phyloP scores from a whole-genome alignment of 2,888 invertebrate genomes.

The Rapana venosa region DNA sequence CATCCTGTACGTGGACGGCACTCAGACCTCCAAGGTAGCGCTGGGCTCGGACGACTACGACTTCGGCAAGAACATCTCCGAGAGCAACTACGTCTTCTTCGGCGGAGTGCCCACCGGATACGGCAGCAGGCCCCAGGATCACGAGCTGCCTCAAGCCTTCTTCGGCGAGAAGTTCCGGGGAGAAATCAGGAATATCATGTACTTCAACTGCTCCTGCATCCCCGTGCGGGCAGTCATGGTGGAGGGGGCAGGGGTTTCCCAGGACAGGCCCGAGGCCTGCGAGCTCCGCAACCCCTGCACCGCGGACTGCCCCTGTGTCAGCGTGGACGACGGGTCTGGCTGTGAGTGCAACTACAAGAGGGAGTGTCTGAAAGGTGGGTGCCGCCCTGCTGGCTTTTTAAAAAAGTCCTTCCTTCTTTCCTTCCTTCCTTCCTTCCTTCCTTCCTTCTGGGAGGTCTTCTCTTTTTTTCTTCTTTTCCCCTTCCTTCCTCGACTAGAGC shows the following conservation, averaged over 20 bases:
- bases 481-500: too few species aligned
- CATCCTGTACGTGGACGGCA: conserved; percentile 70
- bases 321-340: conserved; percentile 64
- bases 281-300: conserved; percentile 68
- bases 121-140: conserved; percentile 47
- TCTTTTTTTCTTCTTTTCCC: neutral
- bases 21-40: conserved; percentile 60
- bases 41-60: conserved; percentile 74
- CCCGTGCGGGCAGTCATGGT: conserved; percentile 64
- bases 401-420: too few species aligned
- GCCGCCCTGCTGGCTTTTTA: neutral
- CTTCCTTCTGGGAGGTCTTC: neutral
- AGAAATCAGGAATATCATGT: conserved; percentile 72
- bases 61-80: conserved; percentile 63
- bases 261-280: conserved; percentile 64
- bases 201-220: conserved; percentile 74
- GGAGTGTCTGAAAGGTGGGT: conserved; percentile 69
- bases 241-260: conserved; percentile 57
- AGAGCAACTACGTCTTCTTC: conserved; percentile 72
- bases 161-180: conserved; percentile 63
- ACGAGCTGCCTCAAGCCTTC: conserved; percentile 52
- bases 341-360: conserved; percentile 69
- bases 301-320: conserved; percentile 72
- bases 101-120: conserved; percentile 70
- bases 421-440: too few species aligned